Base-by-base conservation (phyloP, 2,797 vertebrate species). In the Chaenodraco wilsoni region DNA sequence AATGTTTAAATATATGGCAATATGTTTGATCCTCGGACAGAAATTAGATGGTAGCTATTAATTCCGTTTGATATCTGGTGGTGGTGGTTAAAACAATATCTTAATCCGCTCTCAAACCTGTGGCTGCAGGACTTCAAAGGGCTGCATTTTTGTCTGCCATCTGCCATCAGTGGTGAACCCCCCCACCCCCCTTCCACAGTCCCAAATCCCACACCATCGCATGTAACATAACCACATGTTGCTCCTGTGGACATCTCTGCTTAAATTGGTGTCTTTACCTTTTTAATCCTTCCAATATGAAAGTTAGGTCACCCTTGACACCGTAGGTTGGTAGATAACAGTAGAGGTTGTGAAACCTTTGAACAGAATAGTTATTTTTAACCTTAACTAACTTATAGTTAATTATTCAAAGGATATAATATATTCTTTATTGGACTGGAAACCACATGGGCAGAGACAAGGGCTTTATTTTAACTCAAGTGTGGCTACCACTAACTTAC, bases 101-200 rank as follows among this genome's bases (percentile, higher is more conserved):
- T 68, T 91, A 83, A 91, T 92, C 87, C 83, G 69, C 66, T 78
- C 87, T 87, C 75, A 87, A 93, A 89, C 83, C 90, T 89, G 90
- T 83, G 80, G 83, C 75, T 86, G 11, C 67, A 57, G 65, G 81
- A 76, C 86, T 90, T 88, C 72, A 88, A 75, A 85, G 89, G 83
- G 57, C 33, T 75, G 58, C 45, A 59, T 66, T 78, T 79, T 73
- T 9, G 86, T 85, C 78, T 76, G 59, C 89, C 91, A 92, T 92
- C 91, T 95, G 92, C 86, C 76, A 74, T 37, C 69, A 58, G n/a
- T 57, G 40, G 56, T 62, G 72, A 43, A 21, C 58, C 69, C 60
- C 54, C 60, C 54, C 19, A 55, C 69, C 60, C 54, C 33, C 9
- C 16, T 12, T 1, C 58, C 31, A 51, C 16, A 21, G 19, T 9